Evolutionary conservation across 2,888 invertebrate genomes (phyloP).

Genomic region (Epinotia bilunana): DNA sequence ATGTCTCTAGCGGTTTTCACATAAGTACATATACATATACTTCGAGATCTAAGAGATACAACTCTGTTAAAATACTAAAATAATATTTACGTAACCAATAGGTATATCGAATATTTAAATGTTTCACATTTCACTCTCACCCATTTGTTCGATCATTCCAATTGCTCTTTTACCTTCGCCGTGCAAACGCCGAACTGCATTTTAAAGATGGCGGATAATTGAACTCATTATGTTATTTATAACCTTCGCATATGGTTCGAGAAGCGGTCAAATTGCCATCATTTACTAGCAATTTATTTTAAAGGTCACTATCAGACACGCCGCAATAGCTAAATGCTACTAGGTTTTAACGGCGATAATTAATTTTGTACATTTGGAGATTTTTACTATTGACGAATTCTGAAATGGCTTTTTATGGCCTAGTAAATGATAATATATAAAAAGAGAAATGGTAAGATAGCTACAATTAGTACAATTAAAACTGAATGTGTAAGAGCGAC

Average conservation of each 20-base stretch:
- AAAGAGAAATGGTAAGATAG: background rate
- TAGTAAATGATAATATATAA: background rate
- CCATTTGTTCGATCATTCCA: constrained; percentile 1
- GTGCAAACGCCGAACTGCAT: constrained; percentile 57
- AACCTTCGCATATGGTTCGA: constrained; percentile 63
- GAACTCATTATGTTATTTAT: constrained; percentile 72
- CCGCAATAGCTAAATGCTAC: constrained; percentile 34
- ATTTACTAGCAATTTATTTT: constrained; percentile 68
- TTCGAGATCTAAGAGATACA: background rate
- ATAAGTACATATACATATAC: too few relatives aligned
- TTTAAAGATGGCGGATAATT: constrained; percentile 67
- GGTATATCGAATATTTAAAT: background rate
- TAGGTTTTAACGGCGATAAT: constrained; percentile 20
- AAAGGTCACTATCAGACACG: constrained; percentile 56
- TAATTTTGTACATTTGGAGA: constrained; percentile 3
- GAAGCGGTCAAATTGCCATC: constrained; percentile 63
- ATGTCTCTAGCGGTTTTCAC: too few relatives aligned
- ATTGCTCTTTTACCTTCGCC: constrained; percentile 10
- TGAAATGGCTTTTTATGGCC: background rate
- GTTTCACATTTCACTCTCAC: constrained; percentile 6
- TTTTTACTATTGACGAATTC: background rate
- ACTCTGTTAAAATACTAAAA: background rate
- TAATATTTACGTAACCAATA: background rate
- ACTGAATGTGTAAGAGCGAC: too few relatives aligned
- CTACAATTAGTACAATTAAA: background rate